Base-by-base conservation (phyloP, 2,888 invertebrate species). In the Atethmia centrago region DNA sequence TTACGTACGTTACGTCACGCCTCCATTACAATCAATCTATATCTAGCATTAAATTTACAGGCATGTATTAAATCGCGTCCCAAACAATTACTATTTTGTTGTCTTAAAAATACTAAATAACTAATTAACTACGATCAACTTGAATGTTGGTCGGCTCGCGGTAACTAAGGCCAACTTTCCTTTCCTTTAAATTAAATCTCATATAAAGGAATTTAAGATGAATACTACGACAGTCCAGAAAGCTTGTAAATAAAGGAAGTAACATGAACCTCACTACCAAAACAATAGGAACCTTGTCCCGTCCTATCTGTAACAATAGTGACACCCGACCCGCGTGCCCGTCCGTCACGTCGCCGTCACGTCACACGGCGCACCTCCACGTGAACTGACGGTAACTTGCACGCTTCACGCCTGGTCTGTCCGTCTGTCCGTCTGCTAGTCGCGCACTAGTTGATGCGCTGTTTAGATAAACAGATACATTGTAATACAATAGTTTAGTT, bases 341-440 rank as follows among this genome's bases (percentile, higher is more conserved):
- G 75, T 31, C 62, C 66, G 74, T 71, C 62, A 66, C 61, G 79
- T 25, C 21, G 8, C 59, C 58, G 65, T 77, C 77, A 63, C 62
- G 67, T 67, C 78, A 63, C 40, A 45, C 36, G 53, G 61, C 56
- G 61, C 71, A 55, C 68, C 65, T 77, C 58, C 16, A 51, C 61
- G 86, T 83, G 81, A 85, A 74, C 55, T 64, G 76, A 86, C 79
- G 64, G 51, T 53, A 77, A 80, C 85, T 87, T 87, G 86, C 89
- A 88, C 87, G 87, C 80, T 77, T 86, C 84, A 85, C 88, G 87
- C 83, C 76, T 66, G 55, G 85, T 85, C 82, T 61, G 81, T 80
- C 82, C 31, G 81, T 85, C 82, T 3, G 83, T 82, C 69, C 71
- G 88, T 79, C 67, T 69, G 85, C 71, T 76, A 40, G 80, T 79